Conservation (phyloP, 2,797 vertebrate genomes). For the Scolopax rusticola region DNA sequence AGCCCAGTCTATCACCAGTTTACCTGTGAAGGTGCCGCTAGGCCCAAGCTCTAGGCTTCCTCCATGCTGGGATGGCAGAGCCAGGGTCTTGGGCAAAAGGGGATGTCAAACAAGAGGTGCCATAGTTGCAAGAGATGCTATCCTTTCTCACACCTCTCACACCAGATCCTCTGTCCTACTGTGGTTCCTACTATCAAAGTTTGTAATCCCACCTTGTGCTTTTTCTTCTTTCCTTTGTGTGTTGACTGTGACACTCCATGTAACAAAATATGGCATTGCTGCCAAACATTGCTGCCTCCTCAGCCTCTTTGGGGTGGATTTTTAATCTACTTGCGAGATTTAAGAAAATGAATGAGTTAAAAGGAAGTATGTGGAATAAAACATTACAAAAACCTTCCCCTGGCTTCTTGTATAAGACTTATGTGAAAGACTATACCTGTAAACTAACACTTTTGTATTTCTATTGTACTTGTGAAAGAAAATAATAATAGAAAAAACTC, state of each 20-base stretch:
- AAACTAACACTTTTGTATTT: not conserved
- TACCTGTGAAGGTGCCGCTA: not conserved
- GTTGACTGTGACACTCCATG: not conserved
- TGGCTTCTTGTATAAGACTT: not conserved
- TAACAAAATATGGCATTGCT: not conserved
- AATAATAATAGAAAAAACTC: not conserved
- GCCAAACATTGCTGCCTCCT: not conserved
- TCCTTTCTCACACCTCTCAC: not conserved
- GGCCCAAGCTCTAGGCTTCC: not conserved
- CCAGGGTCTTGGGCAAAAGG: not conserved
- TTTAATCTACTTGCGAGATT: not conserved
- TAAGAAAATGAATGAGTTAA: not conserved
- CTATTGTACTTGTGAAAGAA: not conserved
- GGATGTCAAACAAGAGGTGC: not conserved
- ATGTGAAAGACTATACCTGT: not conserved
- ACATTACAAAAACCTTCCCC: not conserved
- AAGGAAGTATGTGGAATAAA: not conserved
- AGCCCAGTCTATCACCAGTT: not conserved
- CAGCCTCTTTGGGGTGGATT: not conserved
- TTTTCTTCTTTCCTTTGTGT: not conserved
- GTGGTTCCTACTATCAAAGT: not conserved
- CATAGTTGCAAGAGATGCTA: not conserved
- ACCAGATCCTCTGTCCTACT: not conserved
- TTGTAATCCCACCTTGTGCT: not conserved
- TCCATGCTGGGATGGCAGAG: not conserved